Percentiles rank a stretch among this genome's conserved stretches.
Conservation (phyloP, 2,113 vertebrate genomes). For the Oncorhynchus nerka region DNA sequence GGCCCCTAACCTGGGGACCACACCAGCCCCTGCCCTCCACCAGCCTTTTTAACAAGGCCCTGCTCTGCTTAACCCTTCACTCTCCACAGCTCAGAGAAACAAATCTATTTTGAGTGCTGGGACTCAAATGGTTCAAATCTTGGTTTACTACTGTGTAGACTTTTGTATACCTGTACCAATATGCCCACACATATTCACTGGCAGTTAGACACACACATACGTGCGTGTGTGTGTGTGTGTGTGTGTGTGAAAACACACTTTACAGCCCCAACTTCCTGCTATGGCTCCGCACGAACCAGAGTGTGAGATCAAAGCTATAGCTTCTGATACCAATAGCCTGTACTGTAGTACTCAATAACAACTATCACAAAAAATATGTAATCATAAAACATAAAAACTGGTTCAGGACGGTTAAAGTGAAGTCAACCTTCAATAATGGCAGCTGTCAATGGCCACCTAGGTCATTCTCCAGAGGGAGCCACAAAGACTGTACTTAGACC, state of each 20-base stretch:
- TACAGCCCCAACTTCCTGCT: slow-evolving; percentile 67
- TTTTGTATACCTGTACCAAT: background rate
- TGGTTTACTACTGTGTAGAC: background rate
- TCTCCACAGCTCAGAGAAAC: background rate
- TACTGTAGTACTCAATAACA: background rate
- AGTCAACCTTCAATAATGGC: no score
- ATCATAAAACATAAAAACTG: background rate
- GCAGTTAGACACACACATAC: slow-evolving; percentile 1
- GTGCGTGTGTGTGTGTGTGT: slow-evolving; percentile 28
- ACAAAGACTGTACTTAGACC: no score
- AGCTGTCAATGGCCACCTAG: no score
- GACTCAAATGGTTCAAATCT: background rate
- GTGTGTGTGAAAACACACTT: slow-evolving; percentile 59
- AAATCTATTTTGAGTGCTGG: background rate
- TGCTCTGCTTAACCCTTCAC: background rate
- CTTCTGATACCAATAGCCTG: background rate
- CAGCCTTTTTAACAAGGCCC: slow-evolving; percentile 1
- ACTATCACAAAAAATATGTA: background rate
- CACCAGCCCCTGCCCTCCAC: slow-evolving; percentile 9
- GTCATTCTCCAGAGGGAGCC: no score
- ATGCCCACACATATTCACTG: background rate
- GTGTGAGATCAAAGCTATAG: slow-evolving; percentile 11
- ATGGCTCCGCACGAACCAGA: slow-evolving; percentile 34
- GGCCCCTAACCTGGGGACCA: background rate
- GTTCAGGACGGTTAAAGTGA: no score